Base-by-base conservation (phyloP, 2,888 invertebrate genomes). In the Nycteola revayana region DNA sequence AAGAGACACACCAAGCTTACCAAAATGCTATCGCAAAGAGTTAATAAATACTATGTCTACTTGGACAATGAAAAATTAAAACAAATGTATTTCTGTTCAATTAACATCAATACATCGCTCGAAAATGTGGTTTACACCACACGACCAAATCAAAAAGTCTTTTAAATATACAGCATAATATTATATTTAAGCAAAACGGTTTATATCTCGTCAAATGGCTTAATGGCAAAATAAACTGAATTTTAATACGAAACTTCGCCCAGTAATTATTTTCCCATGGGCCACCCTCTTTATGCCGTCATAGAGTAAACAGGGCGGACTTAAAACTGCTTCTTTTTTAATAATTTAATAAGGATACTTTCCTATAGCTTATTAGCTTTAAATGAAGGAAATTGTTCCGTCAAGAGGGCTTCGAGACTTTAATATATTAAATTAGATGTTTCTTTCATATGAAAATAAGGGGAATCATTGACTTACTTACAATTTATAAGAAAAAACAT, bases 291-390 rank as follows among this genome's bases (percentile, higher is more conserved):
- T 35, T 18, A 31, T 49, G 64, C 64, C 57, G 56, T 7, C 7
- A 56, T 57, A 50, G 39, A 44, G 65, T 59, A 66, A 69, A 73
- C 63, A 68, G 66, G 55, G 50, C 41, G 25, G 55, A 53, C 53
- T 45, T 34, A 32, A 39, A 54, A 44, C 45, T 47, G 48, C 47
- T 52, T 36, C 39, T 58, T 55, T 60, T 60, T 74, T 72, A 71
- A 63, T 69, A 72, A 83, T 78, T 78, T 77, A 82, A 84, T 83
- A 78, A 80, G 69, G 71, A 69, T 76, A 63, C 75, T 83, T 81
- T 78, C 66, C 76, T 70, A 81, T 83, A 75, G 75, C 79, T 82
- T 81, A 83, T 83, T 82, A 77, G 66, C 67, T 78, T 73, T 73
- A 70, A 79, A 76, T 66, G 72, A 71, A 71, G 76, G 70, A 76